phyloP scores from a whole-genome alignment of 2,113 vertebrate genomes.

The Copsychus sechellarum region DNA sequence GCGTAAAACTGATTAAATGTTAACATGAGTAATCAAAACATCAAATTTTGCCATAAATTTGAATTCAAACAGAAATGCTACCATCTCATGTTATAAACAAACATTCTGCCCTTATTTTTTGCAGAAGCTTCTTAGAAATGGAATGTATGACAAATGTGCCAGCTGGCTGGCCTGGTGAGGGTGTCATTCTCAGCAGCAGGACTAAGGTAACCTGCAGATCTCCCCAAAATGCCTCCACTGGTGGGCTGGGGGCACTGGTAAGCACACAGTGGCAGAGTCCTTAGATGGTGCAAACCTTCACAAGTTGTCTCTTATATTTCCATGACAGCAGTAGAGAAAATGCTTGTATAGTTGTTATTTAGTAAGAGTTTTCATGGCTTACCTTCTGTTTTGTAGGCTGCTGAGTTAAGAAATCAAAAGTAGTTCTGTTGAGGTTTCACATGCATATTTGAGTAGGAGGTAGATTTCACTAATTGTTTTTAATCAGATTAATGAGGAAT shows the following conservation, averaged over 20 bases:
- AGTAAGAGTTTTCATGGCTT: not conserved
- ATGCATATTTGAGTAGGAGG: slow-evolving; percentile 3
- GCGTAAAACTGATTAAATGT: not conserved
- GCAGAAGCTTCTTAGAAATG: not conserved
- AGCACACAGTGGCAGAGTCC: not conserved
- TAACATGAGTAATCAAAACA: not conserved
- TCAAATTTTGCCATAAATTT: not conserved
- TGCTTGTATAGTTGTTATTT: not conserved
- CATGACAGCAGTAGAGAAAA: not conserved
- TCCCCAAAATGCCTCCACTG: not conserved
- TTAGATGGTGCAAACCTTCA: not conserved
- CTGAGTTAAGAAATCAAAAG: not conserved
- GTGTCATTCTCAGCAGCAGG: fast-evolving
- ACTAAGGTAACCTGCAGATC: not conserved
- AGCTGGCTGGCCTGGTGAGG: not conserved
- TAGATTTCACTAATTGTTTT: slow-evolving; percentile 18
- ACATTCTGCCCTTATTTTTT: not conserved
- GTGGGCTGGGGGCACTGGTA: not conserved
- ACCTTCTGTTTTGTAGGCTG: slow-evolving; percentile 37
- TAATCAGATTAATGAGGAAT: not conserved
- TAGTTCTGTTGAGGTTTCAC: not conserved
- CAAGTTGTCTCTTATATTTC: not conserved
- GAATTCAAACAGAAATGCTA: not conserved
- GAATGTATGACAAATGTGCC: not conserved
- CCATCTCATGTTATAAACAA: not conserved